A percentile compares a stretch with the other conserved stretches of the same genome.
These are phyloP conservation scores for Eudyptes chrysolophus DNA, from an alignment of 2,113 vertebrate genomes.

Conservation along the genomic window DNA sequence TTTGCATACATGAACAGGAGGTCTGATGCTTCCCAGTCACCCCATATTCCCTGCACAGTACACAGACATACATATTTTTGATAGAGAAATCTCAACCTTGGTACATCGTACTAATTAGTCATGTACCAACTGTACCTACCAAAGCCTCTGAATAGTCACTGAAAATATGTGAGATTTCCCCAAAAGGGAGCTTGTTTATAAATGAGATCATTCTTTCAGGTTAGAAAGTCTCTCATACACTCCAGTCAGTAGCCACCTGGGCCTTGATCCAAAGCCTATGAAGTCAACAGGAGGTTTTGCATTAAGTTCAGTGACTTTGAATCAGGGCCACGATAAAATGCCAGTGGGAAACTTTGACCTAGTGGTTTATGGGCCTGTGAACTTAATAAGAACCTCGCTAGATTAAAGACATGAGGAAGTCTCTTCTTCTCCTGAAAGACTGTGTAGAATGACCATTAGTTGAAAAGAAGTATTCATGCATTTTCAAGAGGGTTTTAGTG, in stretches of 20 bases:
- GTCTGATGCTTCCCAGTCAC: not conserved
- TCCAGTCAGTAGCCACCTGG: not conserved
- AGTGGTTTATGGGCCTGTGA: not conserved
- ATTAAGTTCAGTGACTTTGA: not conserved
- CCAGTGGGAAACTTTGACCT: not conserved
- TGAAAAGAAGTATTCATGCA: not conserved
- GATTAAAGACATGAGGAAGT: not conserved
- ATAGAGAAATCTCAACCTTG: not conserved
- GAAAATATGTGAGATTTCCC: not conserved
- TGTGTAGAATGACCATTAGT: not conserved
- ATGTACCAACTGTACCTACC: not conserved
- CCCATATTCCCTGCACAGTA: not conserved
- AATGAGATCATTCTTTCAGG: not conserved
- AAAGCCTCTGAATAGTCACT: not conserved
- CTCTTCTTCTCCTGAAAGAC: not conserved
- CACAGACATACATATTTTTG: not conserved
- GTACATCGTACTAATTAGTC: not conserved
- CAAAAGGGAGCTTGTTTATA: not conserved
- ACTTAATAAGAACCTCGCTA: not conserved
- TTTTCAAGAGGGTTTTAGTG: not conserved
- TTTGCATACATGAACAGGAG: not conserved
- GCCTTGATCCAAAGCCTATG: not conserved
- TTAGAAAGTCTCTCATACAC: not conserved
- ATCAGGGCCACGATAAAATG: not conserved
- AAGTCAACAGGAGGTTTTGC: not conserved